Evolutionary conservation across 2,797 vertebrate genomes (phyloP), one percentile per base, ranked within the genome.

Genomic region (Danio aesculapii): DNA sequence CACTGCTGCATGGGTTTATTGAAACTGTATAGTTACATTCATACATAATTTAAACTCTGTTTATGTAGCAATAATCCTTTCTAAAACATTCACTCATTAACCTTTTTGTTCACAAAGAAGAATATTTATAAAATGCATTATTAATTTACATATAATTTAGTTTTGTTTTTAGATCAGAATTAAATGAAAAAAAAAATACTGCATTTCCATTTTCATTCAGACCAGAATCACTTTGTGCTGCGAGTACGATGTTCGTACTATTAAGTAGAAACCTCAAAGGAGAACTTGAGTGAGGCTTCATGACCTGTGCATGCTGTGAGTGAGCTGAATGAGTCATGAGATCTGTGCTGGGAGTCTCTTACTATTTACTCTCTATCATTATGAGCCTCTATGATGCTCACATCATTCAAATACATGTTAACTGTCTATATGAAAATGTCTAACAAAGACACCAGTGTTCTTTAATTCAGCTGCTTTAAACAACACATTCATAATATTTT

Each of bases 361-460:
- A 46, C 70, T 72, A 14, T 72, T 75, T 75, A 30, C 58, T 62
- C 58, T 62, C 57, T 30, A 16, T 62, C 21, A 50, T 62, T 62
- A 75, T 50, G 9, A 41, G 72, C 21, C 16, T 50, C 21, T 75
- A 10, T 75, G 19, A 21, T 72, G 14, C 14, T 62, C 14, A 41
- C 41, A 12, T 77, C 17, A 66, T 57, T 77, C 13, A 77, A 57
- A 77, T 58, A 12, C 21, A 57, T 4, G 5, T 41, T 77, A 66
- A 63, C 58, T 17, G 41, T 17, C 6, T 61, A 6, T 64, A 41
- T 67, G 44, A 21, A 10, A 30, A 46, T 21, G 64, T 49, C 12
- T 12, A 49, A 12, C 50, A 17, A 55, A 55, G 16, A 70, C 50
- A 8, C 9, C 21, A 53, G 19, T 68, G 46, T 30, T 3, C 47